These are phyloP conservation scores for Gadus chalcogrammus DNA, from an alignment of 2,113 vertebrate genomes.

Conservation along the genomic window DNA sequence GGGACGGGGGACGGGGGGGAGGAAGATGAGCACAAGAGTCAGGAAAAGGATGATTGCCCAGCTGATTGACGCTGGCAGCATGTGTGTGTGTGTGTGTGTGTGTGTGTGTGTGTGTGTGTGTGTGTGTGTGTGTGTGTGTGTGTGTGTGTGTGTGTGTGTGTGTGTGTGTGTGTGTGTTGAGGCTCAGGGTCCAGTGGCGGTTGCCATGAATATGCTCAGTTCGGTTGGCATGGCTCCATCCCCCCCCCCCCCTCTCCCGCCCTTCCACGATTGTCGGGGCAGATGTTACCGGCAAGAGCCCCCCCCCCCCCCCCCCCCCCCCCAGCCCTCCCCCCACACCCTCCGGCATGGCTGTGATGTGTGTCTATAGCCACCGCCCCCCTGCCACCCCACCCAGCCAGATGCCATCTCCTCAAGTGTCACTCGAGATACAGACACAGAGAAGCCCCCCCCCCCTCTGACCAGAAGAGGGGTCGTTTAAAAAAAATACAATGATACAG, in stretches of 20 bases:
- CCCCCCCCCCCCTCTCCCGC: conserved; percentile 34
- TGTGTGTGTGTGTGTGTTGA: neutral
- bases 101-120: neutral
- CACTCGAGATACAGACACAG: conserved; percentile 33
- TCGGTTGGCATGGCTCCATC: conserved; percentile 56
- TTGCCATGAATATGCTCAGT: conserved; percentile 54
- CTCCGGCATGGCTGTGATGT: conserved; percentile 43
- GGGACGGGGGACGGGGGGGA: conserved; percentile 11
- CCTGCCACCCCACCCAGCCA: conserved; percentile 53
- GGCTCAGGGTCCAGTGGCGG: conserved; percentile 17
- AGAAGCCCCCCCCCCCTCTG: neutral
- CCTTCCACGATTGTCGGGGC: neutral
- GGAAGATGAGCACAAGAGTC: conserved; percentile 30
- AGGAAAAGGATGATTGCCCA: conserved; percentile 67
- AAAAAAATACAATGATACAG: no score
- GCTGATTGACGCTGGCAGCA: conserved; percentile 60
- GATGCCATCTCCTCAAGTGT: conserved; percentile 56
- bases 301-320: no score
- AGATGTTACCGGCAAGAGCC: neutral
- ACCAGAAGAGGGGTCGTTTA: conserved; percentile 26
- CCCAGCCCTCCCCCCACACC: conserved; percentile 22
- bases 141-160: neutral
- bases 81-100: neutral
- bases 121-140: neutral
- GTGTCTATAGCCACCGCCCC: conserved; percentile 35